phyloP scores from a whole-genome alignment of 2,888 invertebrate genomes.

The Horisme vitalbata region DNA sequence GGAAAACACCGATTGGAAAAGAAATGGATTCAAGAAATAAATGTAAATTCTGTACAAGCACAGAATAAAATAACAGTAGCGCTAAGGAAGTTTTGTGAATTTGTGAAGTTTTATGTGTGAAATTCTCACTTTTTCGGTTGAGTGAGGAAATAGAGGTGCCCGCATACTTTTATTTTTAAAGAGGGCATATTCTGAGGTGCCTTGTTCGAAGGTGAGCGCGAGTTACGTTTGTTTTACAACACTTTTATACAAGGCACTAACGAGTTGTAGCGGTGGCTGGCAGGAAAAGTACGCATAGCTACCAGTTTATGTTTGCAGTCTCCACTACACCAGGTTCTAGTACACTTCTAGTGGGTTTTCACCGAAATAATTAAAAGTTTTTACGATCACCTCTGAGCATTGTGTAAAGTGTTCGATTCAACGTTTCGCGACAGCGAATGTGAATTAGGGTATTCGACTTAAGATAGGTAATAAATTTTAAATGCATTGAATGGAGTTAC shows the following conservation, averaged over 20 bases:
- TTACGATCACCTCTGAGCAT: slow-evolving; percentile 64
- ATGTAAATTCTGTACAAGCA: not conserved
- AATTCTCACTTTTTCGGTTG: slow-evolving; percentile 30
- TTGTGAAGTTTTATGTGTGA: slow-evolving; percentile 15
- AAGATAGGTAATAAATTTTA: slow-evolving; percentile 16
- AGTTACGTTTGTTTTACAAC: slow-evolving; percentile 77
- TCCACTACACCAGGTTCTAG: slow-evolving; percentile 42
- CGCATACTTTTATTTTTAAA: slow-evolving; percentile 57
- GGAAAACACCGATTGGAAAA: slow-evolving; percentile 5
- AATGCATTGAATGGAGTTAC: slow-evolving; percentile 17
- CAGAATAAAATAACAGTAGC: too few relatives aligned
- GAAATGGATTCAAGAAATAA: slow-evolving; percentile 3
- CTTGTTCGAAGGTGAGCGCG: slow-evolving; percentile 43
- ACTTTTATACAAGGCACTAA: slow-evolving; percentile 78
- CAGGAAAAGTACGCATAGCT: slow-evolving; percentile 68
- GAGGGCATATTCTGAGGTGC: slow-evolving; percentile 49
- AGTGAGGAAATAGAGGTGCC: slow-evolving; percentile 42
- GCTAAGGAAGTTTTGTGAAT: slow-evolving; percentile 10
- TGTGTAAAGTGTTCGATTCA: slow-evolving; percentile 60
- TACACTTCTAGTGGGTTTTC: slow-evolving; percentile 39
- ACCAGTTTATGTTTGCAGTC: slow-evolving; percentile 71
- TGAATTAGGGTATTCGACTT: slow-evolving; percentile 39
- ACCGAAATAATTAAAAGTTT: slow-evolving; percentile 79
- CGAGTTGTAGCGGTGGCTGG: slow-evolving; percentile 57
- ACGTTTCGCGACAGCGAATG: slow-evolving; percentile 50